Percentiles rank a stretch among this genome's conserved stretches.
phyloP scores from a whole-genome alignment of 2,113 vertebrate species.

The Pagrus major region DNA sequence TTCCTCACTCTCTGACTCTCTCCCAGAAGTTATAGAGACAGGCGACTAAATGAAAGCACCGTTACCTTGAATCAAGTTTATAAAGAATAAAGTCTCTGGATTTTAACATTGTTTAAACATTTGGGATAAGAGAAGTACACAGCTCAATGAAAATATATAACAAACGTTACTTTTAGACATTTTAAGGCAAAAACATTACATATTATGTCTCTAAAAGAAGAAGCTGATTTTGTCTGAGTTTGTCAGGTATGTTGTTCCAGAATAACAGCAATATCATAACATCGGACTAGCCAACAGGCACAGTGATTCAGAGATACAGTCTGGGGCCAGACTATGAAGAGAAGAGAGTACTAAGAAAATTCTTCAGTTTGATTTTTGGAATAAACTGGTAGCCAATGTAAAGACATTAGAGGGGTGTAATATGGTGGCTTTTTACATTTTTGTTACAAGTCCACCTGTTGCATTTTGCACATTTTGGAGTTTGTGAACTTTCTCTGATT shows the following conservation, averaged over 20 bases:
- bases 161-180: too few species aligned
- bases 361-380: constrained; percentile 1
- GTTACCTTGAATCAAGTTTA: too few species aligned
- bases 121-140: too few species aligned
- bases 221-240: neutral
- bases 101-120: too few species aligned
- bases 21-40: too few species aligned
- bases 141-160: too few species aligned
- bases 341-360: neutral
- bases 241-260: neutral
- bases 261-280: neutral
- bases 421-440: neutral
- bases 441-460: neutral
- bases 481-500: neutral
- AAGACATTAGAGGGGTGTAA: neutral
- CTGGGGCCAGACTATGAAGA: neutral
- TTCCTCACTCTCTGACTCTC: too few species aligned
- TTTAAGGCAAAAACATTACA: too few species aligned
- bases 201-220: too few species aligned
- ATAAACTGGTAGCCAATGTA: neutral
- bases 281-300: neutral
- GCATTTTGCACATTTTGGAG: neutral
- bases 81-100: too few species aligned
- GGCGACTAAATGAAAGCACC: too few species aligned
- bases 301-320: neutral